phyloP scores from a whole-genome alignment of 2,888 invertebrate species.

The Ptilodon capucinus region DNA sequence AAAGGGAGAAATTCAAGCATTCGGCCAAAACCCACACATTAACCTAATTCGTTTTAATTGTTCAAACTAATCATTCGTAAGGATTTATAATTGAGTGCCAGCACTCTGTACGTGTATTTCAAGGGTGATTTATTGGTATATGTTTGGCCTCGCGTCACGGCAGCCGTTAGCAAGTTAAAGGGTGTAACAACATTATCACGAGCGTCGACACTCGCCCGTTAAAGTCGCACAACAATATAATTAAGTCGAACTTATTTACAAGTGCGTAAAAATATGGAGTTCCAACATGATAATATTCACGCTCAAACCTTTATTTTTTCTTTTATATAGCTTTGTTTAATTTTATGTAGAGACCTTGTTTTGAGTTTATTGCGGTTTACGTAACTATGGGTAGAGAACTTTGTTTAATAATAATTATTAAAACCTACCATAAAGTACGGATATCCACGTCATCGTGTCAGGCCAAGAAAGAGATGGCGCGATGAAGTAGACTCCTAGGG shows the following conservation, averaged over 20 bases:
- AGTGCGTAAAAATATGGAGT: slow-evolving; percentile 33
- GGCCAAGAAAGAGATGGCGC: no score
- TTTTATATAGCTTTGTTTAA: background rate
- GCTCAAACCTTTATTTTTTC: slow-evolving; percentile 15
- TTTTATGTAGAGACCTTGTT: background rate
- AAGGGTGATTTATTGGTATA: slow-evolving; percentile 53
- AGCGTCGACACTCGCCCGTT: slow-evolving; percentile 54
- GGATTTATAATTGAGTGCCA: slow-evolving; percentile 57
- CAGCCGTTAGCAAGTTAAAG: slow-evolving; percentile 35
- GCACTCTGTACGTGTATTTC: slow-evolving; percentile 46
- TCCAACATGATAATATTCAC: slow-evolving; percentile 33
- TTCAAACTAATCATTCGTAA: slow-evolving; percentile 76
- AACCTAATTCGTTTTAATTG: slow-evolving; percentile 81
- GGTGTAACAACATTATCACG: slow-evolving; percentile 47
- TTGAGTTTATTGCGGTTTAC: background rate
- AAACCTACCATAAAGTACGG: no score
- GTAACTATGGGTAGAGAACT: no score
- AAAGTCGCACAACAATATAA: slow-evolving; percentile 39
- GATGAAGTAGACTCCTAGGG: no score
- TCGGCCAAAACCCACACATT: slow-evolving; percentile 73
- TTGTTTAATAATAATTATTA: no score
- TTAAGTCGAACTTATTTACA: slow-evolving; percentile 37
- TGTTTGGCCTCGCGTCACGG: slow-evolving; percentile 58
- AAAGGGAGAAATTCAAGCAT: slow-evolving; percentile 54
- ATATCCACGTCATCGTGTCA: no score